These are phyloP conservation scores for Galaxias olidus DNA, from an alignment of 2,797 vertebrate species.

Conservation along the genomic window DNA sequence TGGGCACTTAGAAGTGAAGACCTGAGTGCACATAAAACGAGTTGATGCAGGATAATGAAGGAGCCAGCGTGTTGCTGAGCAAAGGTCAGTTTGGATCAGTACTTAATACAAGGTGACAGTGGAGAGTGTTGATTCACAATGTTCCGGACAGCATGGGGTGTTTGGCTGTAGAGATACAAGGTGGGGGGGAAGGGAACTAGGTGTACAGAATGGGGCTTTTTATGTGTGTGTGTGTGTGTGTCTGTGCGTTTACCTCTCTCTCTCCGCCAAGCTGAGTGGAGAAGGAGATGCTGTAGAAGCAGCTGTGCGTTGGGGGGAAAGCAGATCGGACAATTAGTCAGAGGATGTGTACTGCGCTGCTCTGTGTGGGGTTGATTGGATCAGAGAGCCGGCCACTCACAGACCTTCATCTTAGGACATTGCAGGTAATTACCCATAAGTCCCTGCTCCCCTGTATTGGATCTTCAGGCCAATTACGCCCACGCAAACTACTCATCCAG, in stretches of 20 bases:
- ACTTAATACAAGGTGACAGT: slow-evolving; percentile 30
- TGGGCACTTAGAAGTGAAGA: background rate
- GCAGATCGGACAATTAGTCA: slow-evolving; percentile 79
- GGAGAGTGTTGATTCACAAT: slow-evolving; percentile 40
- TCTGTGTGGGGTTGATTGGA: slow-evolving; percentile 78
- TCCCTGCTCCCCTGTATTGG: slow-evolving; percentile 73
- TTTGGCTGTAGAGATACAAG: background rate
- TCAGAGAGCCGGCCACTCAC: slow-evolving; percentile 73
- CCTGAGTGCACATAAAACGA: slow-evolving; percentile 3
- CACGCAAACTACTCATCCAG: slow-evolving; percentile 62
- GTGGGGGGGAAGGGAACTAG: slow-evolving; percentile 11
- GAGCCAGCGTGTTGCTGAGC: slow-evolving; percentile 22
- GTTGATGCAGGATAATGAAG: slow-evolving; percentile 15
- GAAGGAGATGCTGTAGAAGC: slow-evolving; percentile 54
- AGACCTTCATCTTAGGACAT: slow-evolving; percentile 77
- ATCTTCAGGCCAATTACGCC: slow-evolving; percentile 78
- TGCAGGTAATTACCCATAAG: slow-evolving; percentile 82
- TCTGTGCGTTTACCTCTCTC: background rate
- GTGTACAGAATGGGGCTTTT: background rate
- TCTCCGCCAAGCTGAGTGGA: slow-evolving; percentile 42
- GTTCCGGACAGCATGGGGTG: slow-evolving; percentile 10
- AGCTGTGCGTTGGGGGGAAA: slow-evolving; percentile 62
- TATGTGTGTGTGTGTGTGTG: slow-evolving; percentile 1
- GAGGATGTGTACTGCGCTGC: slow-evolving; percentile 71
- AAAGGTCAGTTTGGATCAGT: slow-evolving; percentile 39